phyloP scores from a whole-genome alignment of 2,113 vertebrate genomes.

The Cryptomyrus ogoouensis region DNA sequence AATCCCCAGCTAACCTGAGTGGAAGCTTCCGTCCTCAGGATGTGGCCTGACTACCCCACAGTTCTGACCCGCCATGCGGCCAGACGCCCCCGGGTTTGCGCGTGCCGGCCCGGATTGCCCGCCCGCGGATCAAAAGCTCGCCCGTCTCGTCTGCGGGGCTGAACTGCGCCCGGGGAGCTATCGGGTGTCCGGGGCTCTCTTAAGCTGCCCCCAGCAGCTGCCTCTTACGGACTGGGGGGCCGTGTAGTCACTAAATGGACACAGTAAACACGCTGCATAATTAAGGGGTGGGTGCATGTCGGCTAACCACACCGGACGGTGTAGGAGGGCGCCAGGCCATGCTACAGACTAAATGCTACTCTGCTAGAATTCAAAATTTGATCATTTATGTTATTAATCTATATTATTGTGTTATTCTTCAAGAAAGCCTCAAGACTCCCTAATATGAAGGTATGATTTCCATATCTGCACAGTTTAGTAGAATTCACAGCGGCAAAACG shows the following conservation, averaged over 20 bases:
- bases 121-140: conserved; percentile 56
- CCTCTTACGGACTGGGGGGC: conserved; percentile 36
- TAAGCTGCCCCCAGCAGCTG: conserved; percentile 48
- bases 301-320: neutral
- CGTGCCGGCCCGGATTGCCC: neutral
- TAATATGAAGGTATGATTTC: neutral
- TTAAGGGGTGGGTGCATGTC: conserved; percentile 31
- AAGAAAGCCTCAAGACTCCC: neutral
- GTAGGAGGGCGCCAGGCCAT: neutral
- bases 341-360: neutral
- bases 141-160: conserved; percentile 53
- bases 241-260: conserved; percentile 43
- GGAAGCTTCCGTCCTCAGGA: neutral
- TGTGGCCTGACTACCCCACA: neutral
- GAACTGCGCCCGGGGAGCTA: conserved; percentile 56
- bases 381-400: neutral
- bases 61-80: neutral
- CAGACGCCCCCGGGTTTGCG: too few relatives aligned
- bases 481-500: neutral
- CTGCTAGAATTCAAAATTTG: neutral
- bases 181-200: conserved; percentile 40
- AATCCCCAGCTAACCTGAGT: neutral
- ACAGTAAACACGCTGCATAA: conserved; percentile 41
- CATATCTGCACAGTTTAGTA: neutral
- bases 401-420: neutral